phyloP scores from a whole-genome alignment of 2,888 invertebrate species.

The Pyrrhosoma nymphula region DNA sequence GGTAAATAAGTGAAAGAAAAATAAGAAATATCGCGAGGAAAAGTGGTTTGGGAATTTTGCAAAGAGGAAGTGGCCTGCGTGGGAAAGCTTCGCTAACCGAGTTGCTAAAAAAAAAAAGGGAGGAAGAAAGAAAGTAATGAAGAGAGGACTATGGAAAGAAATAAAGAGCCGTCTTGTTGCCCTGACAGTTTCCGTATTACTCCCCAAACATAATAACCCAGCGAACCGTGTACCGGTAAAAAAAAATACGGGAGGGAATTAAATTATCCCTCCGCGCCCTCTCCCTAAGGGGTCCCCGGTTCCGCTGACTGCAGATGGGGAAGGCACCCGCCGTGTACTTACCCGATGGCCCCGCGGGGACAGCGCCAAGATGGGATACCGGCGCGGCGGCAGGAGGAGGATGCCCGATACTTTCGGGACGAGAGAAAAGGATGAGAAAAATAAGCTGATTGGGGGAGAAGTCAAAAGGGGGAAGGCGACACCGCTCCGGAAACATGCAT shows the following conservation, averaged over 20 bases:
- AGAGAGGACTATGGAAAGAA: not conserved
- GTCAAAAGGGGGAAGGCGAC: not conserved
- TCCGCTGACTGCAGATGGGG: not conserved
- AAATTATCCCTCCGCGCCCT: not conserved
- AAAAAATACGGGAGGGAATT: not conserved
- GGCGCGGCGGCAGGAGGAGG: not conserved
- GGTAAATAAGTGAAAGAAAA: not conserved
- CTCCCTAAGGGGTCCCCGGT: not conserved
- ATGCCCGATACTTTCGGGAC: not conserved
- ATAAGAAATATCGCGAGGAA: not conserved
- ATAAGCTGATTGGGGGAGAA: not conserved
- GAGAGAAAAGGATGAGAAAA: not conserved
- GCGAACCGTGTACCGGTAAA: not conserved
- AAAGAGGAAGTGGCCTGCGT: not conserved
- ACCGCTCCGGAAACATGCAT: not conserved
- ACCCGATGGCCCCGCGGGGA: not conserved
- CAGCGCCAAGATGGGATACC: not conserved
- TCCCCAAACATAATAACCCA: not conserved
- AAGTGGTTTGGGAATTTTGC: no score
- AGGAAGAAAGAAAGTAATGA: not conserved
- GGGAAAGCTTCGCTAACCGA: not conserved
- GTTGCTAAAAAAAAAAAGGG: not conserved
- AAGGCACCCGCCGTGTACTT: not conserved
- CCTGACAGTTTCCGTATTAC: conserved; percentile 30
- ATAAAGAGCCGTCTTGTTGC: not conserved